phyloP scores from a whole-genome alignment of 35 echinoderm and acorn worm genomes.

The Amphiura filiformis region DNA sequence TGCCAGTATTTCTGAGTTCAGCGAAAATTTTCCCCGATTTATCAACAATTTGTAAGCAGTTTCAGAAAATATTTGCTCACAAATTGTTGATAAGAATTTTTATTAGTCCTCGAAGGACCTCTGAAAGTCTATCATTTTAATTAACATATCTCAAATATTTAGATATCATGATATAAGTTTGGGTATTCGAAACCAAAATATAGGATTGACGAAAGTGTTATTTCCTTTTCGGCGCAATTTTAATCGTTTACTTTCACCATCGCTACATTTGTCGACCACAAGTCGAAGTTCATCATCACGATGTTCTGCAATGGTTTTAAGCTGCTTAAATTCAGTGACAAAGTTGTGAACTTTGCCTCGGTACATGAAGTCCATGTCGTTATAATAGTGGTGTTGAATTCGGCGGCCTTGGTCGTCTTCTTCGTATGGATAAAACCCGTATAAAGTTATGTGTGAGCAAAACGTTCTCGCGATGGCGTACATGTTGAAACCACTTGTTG shows the following conservation, averaged over 20 bases:
- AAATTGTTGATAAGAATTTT: no score
- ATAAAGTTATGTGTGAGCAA: constrained; percentile 70
- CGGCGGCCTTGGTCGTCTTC: neutral
- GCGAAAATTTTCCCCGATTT: no score
- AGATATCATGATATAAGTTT: no score
- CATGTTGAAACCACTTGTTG: constrained; percentile 65
- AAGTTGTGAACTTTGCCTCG: constrained; percentile 54
- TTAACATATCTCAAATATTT: no score
- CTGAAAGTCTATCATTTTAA: no score
- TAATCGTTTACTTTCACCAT: neutral
- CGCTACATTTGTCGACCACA: neutral
- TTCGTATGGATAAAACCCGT: constrained; percentile 75
- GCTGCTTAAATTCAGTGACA: constrained; percentile 38
- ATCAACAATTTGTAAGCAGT: no score
- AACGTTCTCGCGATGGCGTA: constrained; percentile 62
- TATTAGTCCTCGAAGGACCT: no score
- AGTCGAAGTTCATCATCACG: neutral
- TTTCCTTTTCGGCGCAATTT: neutral
- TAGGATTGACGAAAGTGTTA: neutral
- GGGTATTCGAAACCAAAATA: neutral
- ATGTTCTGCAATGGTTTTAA: constrained; percentile 6
- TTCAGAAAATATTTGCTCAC: no score
- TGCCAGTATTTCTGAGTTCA: no score
- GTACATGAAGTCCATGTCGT: constrained; percentile 50
- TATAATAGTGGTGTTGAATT: constrained; percentile 63